Conservation (phyloP, 2,797 vertebrate species). For the Threskiornis aethiopicus region DNA sequence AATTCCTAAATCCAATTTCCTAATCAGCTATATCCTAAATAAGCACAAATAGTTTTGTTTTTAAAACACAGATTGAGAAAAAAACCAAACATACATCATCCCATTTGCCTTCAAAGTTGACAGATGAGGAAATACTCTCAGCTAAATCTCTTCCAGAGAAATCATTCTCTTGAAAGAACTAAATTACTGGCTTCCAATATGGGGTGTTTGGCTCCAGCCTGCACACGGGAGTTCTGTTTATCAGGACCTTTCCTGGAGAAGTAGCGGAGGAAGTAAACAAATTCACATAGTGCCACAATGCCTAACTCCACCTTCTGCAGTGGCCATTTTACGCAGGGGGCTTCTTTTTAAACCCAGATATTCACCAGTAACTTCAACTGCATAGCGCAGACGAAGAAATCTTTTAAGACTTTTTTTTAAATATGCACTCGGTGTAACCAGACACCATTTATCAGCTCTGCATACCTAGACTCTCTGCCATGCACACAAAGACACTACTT, state of each 20-base stretch:
- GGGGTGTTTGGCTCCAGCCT: not conserved
- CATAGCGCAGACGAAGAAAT: not conserved
- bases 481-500: not conserved
- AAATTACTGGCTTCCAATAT: not conserved
- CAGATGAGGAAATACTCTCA: not conserved
- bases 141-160: not conserved
- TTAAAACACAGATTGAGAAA: not conserved
- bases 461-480: not conserved
- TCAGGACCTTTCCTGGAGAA: slow-evolving; percentile 1
- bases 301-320: not conserved
- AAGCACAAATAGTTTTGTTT: not conserved
- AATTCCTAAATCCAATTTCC: not conserved
- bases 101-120: not conserved
- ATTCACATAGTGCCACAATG: not conserved
- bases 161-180: not conserved
- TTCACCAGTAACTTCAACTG: not conserved
- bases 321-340: accelerated
- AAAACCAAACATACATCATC: not conserved
- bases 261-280: slow-evolving; percentile 15
- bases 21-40: not conserved
- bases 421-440: not conserved
- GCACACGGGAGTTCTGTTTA: not conserved
- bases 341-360: not conserved
- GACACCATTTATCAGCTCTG: not conserved
- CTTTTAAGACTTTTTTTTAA: not conserved